Percentiles rank a stretch among this genome's conserved stretches.
Evolutionary conservation across 2,797 vertebrate genomes (phyloP).

Genomic region (Sus cebifrons): DNA sequence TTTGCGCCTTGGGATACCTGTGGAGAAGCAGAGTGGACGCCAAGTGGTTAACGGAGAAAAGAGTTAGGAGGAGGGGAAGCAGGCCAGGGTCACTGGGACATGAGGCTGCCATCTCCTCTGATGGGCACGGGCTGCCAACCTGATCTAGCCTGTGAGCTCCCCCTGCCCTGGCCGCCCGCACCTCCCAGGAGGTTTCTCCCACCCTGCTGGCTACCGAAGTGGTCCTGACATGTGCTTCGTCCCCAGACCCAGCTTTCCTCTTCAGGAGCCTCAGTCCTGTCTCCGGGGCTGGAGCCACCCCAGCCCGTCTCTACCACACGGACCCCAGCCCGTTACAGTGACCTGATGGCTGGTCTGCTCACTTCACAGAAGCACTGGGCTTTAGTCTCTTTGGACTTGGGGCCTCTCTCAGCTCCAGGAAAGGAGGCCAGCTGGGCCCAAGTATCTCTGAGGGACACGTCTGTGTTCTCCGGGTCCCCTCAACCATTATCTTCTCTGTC

Average conservation of each 20-base stretch:
- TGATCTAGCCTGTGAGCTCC: not conserved
- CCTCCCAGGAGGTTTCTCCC: too few relatives aligned
- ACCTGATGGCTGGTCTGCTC: not conserved
- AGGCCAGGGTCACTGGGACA: not conserved
- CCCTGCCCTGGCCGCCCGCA: too few relatives aligned
- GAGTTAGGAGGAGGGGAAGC: not conserved
- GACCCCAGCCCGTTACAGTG: not conserved
- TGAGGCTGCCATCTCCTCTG: rapidly evolving
- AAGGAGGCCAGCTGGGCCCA: not conserved
- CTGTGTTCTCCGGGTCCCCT: not conserved
- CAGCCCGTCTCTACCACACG: not conserved
- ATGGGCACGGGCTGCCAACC: rapidly evolving
- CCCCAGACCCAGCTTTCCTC: not conserved
- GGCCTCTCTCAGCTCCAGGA: not conserved
- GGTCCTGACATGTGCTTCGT: rapidly evolving
- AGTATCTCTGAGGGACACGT: not conserved
- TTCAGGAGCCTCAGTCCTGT: not conserved
- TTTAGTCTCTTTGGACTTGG: too few relatives aligned
- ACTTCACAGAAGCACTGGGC: not conserved
- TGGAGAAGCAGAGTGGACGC: not conserved
- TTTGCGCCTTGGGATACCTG: not conserved
- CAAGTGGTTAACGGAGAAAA: not conserved
- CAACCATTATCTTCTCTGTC: not conserved
- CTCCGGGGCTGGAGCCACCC: too few relatives aligned
- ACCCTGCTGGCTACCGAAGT: rapidly evolving